phyloP scores from a whole-genome alignment of 2,113 vertebrate genomes.

The Pteruthius melanotis region DNA sequence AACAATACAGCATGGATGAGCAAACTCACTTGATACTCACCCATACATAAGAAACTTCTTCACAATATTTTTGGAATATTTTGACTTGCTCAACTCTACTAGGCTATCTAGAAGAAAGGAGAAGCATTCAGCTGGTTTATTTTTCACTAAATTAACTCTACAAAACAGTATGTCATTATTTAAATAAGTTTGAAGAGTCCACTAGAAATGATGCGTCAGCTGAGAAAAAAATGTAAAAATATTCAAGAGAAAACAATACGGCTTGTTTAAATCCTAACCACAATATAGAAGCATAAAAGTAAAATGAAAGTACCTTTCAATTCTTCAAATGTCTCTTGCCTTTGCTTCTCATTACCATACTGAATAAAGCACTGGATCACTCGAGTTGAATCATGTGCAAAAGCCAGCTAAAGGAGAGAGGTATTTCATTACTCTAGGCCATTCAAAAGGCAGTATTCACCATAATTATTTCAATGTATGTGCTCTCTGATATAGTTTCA shows the following conservation, averaged over 20 bases:
- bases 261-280: neutral
- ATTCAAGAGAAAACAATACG: neutral
- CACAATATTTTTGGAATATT: conserved; percentile 92
- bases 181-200: neutral
- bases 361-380: conserved; percentile 94
- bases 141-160: neutral
- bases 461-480: neutral
- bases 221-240: neutral
- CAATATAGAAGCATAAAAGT: neutral
- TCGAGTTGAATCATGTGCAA: conserved; percentile 91
- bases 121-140: neutral
- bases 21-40: conserved; percentile 71
- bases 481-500: neutral
- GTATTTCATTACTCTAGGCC: neutral
- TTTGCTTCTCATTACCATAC: conserved; percentile 85
- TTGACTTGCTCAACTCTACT: conserved; percentile 87
- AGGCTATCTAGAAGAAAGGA: conserved; percentile 76
- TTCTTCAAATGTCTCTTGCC: conserved; percentile 83
- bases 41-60: conserved; percentile 97
- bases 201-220: neutral
- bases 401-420: conserved; percentile 80
- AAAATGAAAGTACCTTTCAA: conserved; percentile 79
- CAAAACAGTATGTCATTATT: neutral
- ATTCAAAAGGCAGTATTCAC: neutral
- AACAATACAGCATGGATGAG: neutral